These are phyloP conservation scores for Sesia apiformis DNA, from an alignment of 2,888 invertebrate genomes.

Conservation along the genomic window DNA sequence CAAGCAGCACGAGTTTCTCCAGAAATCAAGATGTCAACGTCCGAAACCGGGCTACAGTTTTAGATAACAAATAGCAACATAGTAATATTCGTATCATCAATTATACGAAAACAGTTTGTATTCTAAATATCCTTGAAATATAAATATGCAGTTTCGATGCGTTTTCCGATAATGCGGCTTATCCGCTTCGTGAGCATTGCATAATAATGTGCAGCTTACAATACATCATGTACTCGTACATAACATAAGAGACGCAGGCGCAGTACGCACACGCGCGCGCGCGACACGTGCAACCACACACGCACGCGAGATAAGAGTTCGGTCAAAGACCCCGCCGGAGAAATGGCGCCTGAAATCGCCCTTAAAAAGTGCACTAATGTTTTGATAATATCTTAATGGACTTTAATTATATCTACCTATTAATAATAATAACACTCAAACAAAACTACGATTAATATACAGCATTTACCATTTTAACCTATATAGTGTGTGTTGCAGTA, in stretches of 20 bases:
- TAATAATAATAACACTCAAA: no score
- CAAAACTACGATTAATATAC: no score
- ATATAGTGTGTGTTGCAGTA: no score
- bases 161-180: slow-evolving; percentile 33
- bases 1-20: no score
- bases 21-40: no score
- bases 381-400: no score
- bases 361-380: not conserved
- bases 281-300: slow-evolving; percentile 30
- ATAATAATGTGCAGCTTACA: slow-evolving; percentile 45
- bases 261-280: slow-evolving; percentile 21
- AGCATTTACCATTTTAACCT: no score
- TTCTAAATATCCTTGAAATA: slow-evolving; percentile 2
- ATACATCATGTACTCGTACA: slow-evolving; percentile 10
- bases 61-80: no score
- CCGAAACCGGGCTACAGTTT: no score
- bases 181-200: slow-evolving; percentile 45
- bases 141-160: slow-evolving; percentile 26
- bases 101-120: not conserved
- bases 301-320: slow-evolving; percentile 55
- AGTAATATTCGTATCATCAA: no score
- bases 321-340: slow-evolving; percentile 51
- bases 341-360: slow-evolving; percentile 60
- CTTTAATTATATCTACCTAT: no score
- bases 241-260: slow-evolving; percentile 17